Conservation (phyloP, 2,113 vertebrate genomes). For the Salvator merianae region DNA sequence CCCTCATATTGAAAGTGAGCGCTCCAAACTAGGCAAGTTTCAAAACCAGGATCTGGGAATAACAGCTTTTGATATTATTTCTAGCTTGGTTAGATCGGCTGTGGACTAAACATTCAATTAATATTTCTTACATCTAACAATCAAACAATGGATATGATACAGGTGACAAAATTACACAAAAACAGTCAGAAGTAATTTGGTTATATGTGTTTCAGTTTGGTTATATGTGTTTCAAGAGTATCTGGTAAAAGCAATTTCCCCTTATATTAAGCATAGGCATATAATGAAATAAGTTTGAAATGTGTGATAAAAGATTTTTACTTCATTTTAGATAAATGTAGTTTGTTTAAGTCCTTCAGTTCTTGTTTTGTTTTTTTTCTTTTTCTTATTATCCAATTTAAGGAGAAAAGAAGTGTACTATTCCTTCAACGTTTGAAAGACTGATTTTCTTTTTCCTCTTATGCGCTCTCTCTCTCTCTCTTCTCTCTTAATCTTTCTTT, state of each 20-base stretch:
- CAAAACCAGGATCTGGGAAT: background rate
- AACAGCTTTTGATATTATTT: background rate
- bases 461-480: no score
- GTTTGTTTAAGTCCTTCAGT: background rate
- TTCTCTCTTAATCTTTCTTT: no score
- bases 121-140: background rate
- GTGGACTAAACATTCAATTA: background rate
- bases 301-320: no score
- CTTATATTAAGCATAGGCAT: background rate
- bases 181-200: background rate
- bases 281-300: background rate
- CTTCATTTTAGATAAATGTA: no score
- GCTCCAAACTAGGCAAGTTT: background rate
- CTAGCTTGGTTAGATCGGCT: background rate
- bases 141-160: background rate
- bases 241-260: background rate
- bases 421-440: no score
- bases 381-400: background rate
- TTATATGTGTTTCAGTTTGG: background rate
- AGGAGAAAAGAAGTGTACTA: no score
- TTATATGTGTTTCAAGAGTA: background rate
- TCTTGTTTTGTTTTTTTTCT: no score
- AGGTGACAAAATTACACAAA: background rate
- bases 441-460: no score
- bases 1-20: background rate